These are phyloP conservation scores for Latrodectus elegans DNA, from an alignment of 2,888 invertebrate species.

Conservation along the genomic window DNA sequence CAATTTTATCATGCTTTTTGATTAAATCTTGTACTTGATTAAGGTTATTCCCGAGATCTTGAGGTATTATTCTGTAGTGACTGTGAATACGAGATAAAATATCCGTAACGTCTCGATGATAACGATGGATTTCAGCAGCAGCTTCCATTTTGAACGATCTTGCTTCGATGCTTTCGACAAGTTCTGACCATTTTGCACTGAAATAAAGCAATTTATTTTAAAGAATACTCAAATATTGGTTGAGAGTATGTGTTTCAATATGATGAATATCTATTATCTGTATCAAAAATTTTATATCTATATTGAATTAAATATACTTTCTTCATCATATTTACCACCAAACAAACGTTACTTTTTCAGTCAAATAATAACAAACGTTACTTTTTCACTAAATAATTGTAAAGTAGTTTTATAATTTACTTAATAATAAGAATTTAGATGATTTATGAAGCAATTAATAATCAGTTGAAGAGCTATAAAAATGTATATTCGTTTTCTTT, in stretches of 20 bases:
- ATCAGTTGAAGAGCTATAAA: too few species aligned
- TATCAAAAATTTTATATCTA: not conserved
- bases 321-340: too few species aligned
- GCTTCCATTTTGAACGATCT: conserved; percentile 92
- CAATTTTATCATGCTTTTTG: conserved; percentile 91
- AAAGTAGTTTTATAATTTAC: too few species aligned
- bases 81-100: conserved; percentile 91
- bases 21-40: conserved; percentile 88
- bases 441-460: too few species aligned
- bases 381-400: too few species aligned
- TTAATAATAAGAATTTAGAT: too few species aligned
- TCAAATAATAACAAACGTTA: too few species aligned
- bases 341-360: too few species aligned
- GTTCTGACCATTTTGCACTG: conserved; percentile 83
- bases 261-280: not conserved
- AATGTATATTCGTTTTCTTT: too few species aligned
- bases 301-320: too few species aligned
- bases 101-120: conserved; percentile 96
- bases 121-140: conserved; percentile 96
- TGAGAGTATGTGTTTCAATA: not conserved
- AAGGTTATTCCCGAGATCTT: conserved; percentile 85
- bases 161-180: conserved; percentile 88
- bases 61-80: conserved; percentile 88
- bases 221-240: too few species aligned
- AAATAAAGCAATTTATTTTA: not conserved